A percentile compares a stretch with the other conserved stretches of the same genome.
phyloP scores from a whole-genome alignment of 2,797 vertebrate species.

The Hapalemur alaotrensis region DNA sequence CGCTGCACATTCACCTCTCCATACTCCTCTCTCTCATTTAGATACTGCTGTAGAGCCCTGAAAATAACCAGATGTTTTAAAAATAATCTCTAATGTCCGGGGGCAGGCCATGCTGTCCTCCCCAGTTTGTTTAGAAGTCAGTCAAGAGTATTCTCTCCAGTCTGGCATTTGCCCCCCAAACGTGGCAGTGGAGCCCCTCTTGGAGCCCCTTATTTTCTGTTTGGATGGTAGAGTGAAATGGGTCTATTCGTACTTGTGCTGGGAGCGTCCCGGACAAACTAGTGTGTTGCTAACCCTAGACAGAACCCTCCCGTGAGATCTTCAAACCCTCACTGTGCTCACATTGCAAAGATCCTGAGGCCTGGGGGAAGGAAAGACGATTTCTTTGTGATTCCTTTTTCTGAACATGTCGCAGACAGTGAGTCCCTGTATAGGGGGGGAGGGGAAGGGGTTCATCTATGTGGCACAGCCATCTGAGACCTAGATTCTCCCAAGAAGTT shows the following conservation, averaged over 20 bases:
- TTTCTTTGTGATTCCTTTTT: not conserved
- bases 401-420: not conserved
- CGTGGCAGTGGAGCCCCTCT: not conserved
- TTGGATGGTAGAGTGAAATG: not conserved
- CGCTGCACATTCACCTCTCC: not conserved
- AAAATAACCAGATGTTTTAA: not conserved
- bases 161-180: not conserved
- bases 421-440: rapidly evolving
- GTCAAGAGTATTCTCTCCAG: not conserved
- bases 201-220: not conserved
- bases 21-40: not conserved
- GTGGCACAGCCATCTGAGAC: not conserved
- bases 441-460: not conserved
- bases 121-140: too few species aligned
- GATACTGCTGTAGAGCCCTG: not conserved
- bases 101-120: not conserved
- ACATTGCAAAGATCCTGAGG: not conserved
- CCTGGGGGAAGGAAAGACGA: not conserved
- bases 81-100: not conserved
- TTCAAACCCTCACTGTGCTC: not conserved
- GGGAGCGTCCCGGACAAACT: not conserved
- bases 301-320: not conserved
- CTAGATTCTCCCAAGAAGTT: not conserved
- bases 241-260: not conserved
- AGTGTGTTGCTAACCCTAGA: not conserved